Evolutionary conservation across 2,113 vertebrate genomes (phyloP).

Genomic region (Procapra przewalskii): DNA sequence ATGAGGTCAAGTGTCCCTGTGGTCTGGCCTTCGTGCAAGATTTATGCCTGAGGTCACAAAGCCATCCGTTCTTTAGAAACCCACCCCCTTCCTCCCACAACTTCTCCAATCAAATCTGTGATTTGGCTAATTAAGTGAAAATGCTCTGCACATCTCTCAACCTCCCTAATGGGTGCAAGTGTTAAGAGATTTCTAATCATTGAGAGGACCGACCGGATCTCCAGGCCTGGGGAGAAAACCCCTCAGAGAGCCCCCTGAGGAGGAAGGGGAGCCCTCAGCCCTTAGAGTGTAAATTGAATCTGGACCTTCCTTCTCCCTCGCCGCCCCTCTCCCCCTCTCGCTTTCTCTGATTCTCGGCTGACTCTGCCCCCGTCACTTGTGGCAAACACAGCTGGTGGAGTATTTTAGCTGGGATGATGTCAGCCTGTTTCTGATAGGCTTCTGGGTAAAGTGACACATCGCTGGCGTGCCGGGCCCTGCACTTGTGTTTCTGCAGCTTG

Average conservation of each 20-base stretch:
- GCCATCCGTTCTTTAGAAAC: not conserved
- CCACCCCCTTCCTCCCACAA: not conserved
- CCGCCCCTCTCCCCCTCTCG: accelerated
- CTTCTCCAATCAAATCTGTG: not conserved
- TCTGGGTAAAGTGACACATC: slow-evolving; percentile 60
- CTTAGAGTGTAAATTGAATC: slow-evolving; percentile 61
- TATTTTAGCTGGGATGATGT: slow-evolving; percentile 75
- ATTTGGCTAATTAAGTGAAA: slow-evolving; percentile 27
- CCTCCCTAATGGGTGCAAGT: not conserved
- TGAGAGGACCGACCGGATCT: not conserved
- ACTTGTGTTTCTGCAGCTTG: not conserved
- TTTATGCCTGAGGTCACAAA: not conserved
- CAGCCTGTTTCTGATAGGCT: slow-evolving; percentile 74
- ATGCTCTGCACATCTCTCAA: not conserved
- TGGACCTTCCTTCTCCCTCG: slow-evolving; percentile 44
- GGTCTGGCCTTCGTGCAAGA: not conserved
- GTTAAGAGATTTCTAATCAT: not conserved
- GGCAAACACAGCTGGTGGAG: slow-evolving; percentile 75
- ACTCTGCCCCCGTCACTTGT: slow-evolving; percentile 66
- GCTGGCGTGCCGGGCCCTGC: not conserved
- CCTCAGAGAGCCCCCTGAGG: not conserved
- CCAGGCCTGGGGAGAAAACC: not conserved
- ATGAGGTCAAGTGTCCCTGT: not conserved
- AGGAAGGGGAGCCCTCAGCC: slow-evolving; percentile 50
- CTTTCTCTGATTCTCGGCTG: not conserved